Base-by-base conservation (phyloP, 2,888 invertebrate genomes). In the Latrodectus hesperus region DNA sequence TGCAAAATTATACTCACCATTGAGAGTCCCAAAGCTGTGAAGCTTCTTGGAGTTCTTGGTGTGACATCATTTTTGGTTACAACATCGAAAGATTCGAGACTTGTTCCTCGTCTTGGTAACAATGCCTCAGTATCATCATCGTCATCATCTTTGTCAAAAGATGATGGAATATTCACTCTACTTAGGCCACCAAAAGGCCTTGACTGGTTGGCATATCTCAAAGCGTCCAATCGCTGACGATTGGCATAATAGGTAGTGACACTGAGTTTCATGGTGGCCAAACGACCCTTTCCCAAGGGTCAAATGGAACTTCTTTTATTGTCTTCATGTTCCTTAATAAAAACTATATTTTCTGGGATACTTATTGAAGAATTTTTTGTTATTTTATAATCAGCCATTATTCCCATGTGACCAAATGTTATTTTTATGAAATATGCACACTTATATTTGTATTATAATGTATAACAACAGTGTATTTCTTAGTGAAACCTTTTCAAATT, bases 161-260 rank as follows among this genome's bases (percentile, higher is more conserved):
- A 65, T 11, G 80, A 17, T 3, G 79, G 65, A 26, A 81, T 65
- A 53, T 67, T 74, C 14, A 68, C 38, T 49, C 77, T 86, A n/a
- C 76, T 77, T 4, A 52, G n/a, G 1, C 77, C 86, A 12, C 10
- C 26, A 1, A 70, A 67, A 10, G 77, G 72, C 26, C 77, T 65
- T 1, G 64, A 14, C 49, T 86, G 86, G 65, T 80, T 82, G 12
- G 81, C 74, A 16, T 84, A 88, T 74, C 82, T 85, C 3, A 87
- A 75, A 77, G 84, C 77, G 26, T 89, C 89, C 17, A 90, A 86
- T 51, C 89, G 86, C 67, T 89, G 88, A 51, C 89, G 79, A 22
- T 90, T 89, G 10, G 90, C 90, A 67, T 90, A 53, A 78, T 87
- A 90, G 16, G 90, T 89, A 22, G 90, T 90, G 67, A 90, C 90